Percentiles rank a stretch among this genome's conserved stretches.
phyloP scores from a whole-genome alignment of 2,888 invertebrate species.

The Caenorhabditis japonica region DNA sequence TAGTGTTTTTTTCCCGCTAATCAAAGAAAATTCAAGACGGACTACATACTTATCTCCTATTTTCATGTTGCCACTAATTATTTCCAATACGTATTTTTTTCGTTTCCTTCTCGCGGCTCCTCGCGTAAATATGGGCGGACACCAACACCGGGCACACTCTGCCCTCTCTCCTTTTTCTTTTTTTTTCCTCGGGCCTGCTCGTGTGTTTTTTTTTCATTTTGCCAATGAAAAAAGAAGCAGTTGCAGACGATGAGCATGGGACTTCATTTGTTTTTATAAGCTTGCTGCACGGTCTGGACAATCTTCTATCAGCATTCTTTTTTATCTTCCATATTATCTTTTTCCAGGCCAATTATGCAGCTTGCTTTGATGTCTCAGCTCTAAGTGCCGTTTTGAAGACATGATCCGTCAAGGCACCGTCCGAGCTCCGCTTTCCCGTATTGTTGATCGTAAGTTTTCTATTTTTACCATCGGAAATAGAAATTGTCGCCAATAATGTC shows the following conservation, averaged over 20 bases:
- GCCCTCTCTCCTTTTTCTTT: not conserved
- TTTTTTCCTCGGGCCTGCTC: not conserved
- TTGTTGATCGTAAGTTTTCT: conserved; percentile 54
- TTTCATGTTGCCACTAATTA: conserved; percentile 50
- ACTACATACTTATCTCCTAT: conserved; percentile 15
- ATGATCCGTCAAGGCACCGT: conserved; percentile 57
- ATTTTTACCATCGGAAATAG: not conserved
- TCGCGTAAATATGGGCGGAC: conserved; percentile 26
- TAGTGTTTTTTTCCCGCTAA: no score
- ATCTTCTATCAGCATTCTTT: no score
- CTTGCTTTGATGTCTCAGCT: not conserved
- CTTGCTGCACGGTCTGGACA: no score
- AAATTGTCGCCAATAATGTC: no score
- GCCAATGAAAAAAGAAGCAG: no score
- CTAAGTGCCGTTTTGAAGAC: conserved; percentile 19
- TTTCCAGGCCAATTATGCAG: conserved; percentile 9
- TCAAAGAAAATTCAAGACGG: conserved; percentile 20
- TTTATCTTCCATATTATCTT: no score
- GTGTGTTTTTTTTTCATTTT: no score
- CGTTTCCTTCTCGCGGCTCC: conserved; percentile 6
- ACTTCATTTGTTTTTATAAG: no score
- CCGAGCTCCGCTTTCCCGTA: conserved; percentile 46
- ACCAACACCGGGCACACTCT: not conserved
- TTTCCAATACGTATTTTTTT: conserved; percentile 35
- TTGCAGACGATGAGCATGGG: no score